Percentiles rank a stretch among this genome's conserved stretches.
These are phyloP conservation scores for Drosophila lutescens DNA, from an alignment of 2,888 invertebrate genomes.

Conservation along the genomic window DNA sequence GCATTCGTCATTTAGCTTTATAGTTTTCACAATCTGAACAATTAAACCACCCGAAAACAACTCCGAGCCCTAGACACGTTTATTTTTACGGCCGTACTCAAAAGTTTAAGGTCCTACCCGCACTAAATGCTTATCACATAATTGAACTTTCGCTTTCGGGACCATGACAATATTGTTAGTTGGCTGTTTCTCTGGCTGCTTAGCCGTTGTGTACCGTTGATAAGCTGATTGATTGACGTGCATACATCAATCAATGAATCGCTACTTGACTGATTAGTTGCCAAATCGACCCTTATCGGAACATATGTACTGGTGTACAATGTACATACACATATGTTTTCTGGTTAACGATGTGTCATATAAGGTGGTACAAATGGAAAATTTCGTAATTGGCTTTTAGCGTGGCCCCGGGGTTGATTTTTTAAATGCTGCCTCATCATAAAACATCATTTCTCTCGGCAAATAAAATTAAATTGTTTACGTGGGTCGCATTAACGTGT, in stretches of 20 bases:
- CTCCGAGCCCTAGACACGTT: background rate
- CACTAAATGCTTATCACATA: constrained; percentile 8
- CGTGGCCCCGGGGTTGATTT: background rate
- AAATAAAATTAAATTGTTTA: constrained; percentile 24
- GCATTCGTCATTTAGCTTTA: constrained; percentile 21
- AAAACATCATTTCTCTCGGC: background rate
- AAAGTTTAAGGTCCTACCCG: background rate
- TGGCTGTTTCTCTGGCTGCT: constrained; percentile 3
- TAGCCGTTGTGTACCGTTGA: background rate
- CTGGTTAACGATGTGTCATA: constrained; percentile 3
- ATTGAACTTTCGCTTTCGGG: constrained; percentile 24
- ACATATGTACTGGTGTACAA: background rate
- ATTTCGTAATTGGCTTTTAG: constrained; percentile 23
- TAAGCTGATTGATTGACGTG: constrained; percentile 24
- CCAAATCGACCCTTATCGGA: constrained; percentile 20
- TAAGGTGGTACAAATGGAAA: constrained; percentile 11
- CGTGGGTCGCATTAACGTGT: background rate
- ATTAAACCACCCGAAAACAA: constrained; percentile 1
- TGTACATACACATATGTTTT: background rate
- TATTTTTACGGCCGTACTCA: background rate
- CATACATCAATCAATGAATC: constrained; percentile 19
- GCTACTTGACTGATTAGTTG: constrained; percentile 29
- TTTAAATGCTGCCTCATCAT: background rate
- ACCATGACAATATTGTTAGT: constrained; percentile 10
- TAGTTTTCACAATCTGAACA: constrained; percentile 19